Conservation (phyloP, 1,140 invertebrate species). For the Sitophilus oryzae region DNA sequence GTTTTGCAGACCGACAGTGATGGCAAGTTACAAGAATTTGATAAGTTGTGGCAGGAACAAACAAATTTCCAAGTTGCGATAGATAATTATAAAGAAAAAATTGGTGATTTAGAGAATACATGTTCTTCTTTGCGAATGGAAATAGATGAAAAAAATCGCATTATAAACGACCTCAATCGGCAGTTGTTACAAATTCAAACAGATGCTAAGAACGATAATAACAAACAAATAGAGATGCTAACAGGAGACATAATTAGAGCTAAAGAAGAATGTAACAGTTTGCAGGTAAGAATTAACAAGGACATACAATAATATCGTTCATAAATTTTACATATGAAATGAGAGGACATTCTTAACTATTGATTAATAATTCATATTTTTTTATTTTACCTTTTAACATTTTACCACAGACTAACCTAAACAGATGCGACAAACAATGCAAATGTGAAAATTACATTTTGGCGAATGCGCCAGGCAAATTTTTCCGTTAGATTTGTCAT, state of each 20-base stretch:
- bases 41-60: constrained; percentile 14
- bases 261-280: constrained; percentile 18
- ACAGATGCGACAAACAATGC: no score
- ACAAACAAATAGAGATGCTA: constrained; percentile 20
- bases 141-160: constrained; percentile 24
- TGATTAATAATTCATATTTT: no score
- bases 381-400: no score
- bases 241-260: constrained; percentile 6
- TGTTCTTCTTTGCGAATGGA: constrained; percentile 9
- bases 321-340: no score
- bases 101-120: constrained; percentile 13
- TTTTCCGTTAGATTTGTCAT: no score
- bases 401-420: no score
- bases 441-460: no score
- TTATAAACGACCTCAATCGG: constrained; percentile 16
- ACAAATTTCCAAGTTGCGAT: constrained; percentile 1
- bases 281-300: constrained; percentile 14
- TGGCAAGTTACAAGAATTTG: constrained; percentile 3
- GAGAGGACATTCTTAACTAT: no score
- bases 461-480: no score
- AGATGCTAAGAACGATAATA: constrained; percentile 15
- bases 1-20: not conserved
- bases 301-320: no score
- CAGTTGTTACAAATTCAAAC: constrained; percentile 10
- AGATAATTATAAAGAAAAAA: constrained; percentile 17